Conservation (phyloP, 2,888 invertebrate species). For the Sphaeridia pumilis region DNA sequence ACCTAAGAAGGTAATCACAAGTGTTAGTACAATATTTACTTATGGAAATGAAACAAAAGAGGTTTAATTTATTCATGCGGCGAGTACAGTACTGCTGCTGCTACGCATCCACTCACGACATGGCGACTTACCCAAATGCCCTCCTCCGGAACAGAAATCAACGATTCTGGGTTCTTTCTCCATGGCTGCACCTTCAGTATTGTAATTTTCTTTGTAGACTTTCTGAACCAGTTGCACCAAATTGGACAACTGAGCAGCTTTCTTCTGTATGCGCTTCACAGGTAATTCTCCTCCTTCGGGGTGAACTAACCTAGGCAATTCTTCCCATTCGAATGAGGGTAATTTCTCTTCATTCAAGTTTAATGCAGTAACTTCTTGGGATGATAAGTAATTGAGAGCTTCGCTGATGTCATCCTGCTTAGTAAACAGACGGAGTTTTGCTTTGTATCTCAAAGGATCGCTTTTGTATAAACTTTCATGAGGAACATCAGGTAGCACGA, state of each 20-base stretch:
- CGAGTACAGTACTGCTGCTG: not conserved
- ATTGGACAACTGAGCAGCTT: constrained; percentile 78
- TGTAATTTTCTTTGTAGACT: constrained; percentile 42
- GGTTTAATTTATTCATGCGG: not conserved
- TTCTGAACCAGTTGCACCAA: constrained; percentile 63
- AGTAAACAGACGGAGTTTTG: constrained; percentile 60
- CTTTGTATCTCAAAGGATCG: constrained; percentile 63
- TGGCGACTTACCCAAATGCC: constrained; percentile 51
- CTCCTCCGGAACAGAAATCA: constrained; percentile 90
- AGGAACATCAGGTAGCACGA: constrained; percentile 43
- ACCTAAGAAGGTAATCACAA: constrained; percentile 79
- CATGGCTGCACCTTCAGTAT: not conserved
- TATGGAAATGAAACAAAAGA: constrained; percentile 38
- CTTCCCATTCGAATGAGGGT: constrained; percentile 49
- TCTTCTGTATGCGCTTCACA: constrained; percentile 55
- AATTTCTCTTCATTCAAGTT: constrained; percentile 12
- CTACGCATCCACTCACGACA: not conserved
- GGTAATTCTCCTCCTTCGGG: constrained; percentile 72
- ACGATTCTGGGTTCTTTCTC: constrained; percentile 56
- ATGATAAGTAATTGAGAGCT: constrained; percentile 43
- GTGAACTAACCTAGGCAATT: constrained; percentile 59
- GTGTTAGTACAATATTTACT: constrained; percentile 61
- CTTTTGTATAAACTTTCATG: constrained; percentile 62
- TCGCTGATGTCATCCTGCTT: constrained; percentile 62
- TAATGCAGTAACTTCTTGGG: constrained; percentile 9